Percentiles rank a stretch among this genome's conserved stretches.
Conservation (phyloP, 2,888 invertebrate species). For the Trilocha varians region DNA sequence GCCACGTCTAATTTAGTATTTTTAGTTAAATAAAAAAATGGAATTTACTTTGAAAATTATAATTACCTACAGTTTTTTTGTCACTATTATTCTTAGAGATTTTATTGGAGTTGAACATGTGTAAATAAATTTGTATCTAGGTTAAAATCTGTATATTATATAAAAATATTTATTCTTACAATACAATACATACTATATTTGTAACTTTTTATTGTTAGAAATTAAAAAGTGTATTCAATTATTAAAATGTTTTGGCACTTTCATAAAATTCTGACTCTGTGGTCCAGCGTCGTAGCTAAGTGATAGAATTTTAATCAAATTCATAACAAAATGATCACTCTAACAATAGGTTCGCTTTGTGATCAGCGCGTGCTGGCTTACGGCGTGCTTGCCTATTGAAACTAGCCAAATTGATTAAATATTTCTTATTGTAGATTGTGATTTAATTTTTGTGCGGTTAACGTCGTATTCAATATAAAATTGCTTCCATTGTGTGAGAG, state of each 20-base stretch:
- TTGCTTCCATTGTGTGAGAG: slow-evolving; percentile 4
- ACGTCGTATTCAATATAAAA: slow-evolving; percentile 11
- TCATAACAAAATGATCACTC: slow-evolving; percentile 49
- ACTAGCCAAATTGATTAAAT: slow-evolving; percentile 53
- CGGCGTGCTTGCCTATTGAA: slow-evolving; percentile 37
- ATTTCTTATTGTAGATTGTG: slow-evolving; percentile 31
- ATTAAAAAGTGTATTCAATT: too few relatives aligned
- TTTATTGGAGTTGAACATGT: too few relatives aligned
- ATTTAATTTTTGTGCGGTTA: slow-evolving; percentile 16
- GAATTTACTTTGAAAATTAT: neutral
- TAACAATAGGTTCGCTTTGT: slow-evolving; percentile 40
- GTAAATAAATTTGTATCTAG: too few relatives aligned
- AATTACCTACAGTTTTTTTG: too few relatives aligned
- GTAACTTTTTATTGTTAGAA: too few relatives aligned
- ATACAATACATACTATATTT: too few relatives aligned
- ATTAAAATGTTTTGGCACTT: neutral
- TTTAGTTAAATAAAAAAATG: slow-evolving; percentile 2
- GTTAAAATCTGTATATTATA: too few relatives aligned
- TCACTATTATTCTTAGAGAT: too few relatives aligned
- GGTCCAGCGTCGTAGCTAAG: slow-evolving; percentile 19
- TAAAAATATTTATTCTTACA: too few relatives aligned
- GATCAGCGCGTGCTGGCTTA: slow-evolving; percentile 43
- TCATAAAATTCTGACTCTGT: slow-evolving; percentile 14
- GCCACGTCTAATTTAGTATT: slow-evolving; percentile 13
- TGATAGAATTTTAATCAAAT: slow-evolving; percentile 63